Conservation (phyloP, 2,797 vertebrate genomes). For the Apodemus agrarius region DNA sequence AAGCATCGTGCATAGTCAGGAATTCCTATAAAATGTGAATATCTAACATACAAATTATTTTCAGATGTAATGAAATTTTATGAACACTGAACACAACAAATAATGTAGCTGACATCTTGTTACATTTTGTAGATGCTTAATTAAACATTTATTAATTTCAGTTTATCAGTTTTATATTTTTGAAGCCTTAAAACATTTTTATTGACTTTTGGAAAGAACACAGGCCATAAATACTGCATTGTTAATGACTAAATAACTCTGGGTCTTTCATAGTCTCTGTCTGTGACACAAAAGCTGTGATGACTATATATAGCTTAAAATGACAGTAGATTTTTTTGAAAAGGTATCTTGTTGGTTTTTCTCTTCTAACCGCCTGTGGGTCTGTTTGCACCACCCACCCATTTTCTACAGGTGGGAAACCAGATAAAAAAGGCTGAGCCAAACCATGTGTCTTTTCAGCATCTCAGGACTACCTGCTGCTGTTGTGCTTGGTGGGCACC, state of each 20-base stretch:
- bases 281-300: neutral
- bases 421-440: neutral
- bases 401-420: neutral
- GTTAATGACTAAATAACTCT: conserved; percentile 14
- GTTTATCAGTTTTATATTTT: conserved; percentile 67
- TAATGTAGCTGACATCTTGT: conserved; percentile 63
- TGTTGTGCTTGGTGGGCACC: neutral
- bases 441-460: neutral
- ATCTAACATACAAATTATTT: conserved; percentile 74
- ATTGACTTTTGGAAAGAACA: conserved; percentile 39
- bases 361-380: neutral
- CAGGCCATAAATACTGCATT: neutral
- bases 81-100: conserved; percentile 51
- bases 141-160: conserved; percentile 76
- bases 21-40: conserved; percentile 74
- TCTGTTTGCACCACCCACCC: neutral
- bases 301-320: neutral
- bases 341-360: neutral
- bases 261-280: conserved; percentile 1
- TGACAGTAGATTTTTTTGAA: neutral
- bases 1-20: conserved; percentile 29
- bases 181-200: conserved; percentile 62
- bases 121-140: conserved; percentile 68
- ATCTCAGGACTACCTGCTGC: neutral
- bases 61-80: conserved; percentile 72